Base-by-base conservation (phyloP, 2,797 vertebrate genomes). In the Argya squamiceps region DNA sequence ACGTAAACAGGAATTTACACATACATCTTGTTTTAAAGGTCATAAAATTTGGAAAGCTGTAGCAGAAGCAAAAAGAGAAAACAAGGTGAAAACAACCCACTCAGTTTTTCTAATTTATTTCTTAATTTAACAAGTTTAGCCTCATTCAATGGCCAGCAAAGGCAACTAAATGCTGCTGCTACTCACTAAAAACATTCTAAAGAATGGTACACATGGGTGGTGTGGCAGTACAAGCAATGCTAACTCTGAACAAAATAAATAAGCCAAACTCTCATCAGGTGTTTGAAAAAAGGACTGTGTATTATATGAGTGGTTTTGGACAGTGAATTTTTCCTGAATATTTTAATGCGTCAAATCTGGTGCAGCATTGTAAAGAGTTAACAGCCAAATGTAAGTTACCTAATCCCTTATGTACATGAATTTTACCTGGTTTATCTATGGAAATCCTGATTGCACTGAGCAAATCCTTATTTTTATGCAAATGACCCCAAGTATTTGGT, bases 401-500 rank as follows among this genome's bases (percentile, higher is more conserved):
- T 70, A 34, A 89, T 89, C 1, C 2, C 29, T 49, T 56, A 47
- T 0, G 0, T 34, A 34, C 3, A 1, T 23, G 23, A 27, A 4
- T 76, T 82, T 83, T 49, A 55, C 9, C 6, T 8, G 10, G 23
- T 81, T 86, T 75, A 63, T 46, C 84, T 60, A 71, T 23, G 32
- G 37, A 90, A 93, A 36, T 60, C 14, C 34, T 53, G 19, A 62
- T 63, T 76, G 50, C 10, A 27, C 3, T 34, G 18, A 86, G 11
- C 1, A 78, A 92, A 74, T 39, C 2, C 37, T 43, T 75, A 41
- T 39, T 77, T 85, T 95, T 67, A 50, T 82, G 27, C 12, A 65
- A 75, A 75, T 55, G 32, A 0, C 0, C 0, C 17, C n/a, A 74
- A 21, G 15, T 13, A 56, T 1, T 1, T 22, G 9, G 18, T 60